Conservation (phyloP, 2,797 vertebrate genomes). For the Tenualosa thibaudeaui region DNA sequence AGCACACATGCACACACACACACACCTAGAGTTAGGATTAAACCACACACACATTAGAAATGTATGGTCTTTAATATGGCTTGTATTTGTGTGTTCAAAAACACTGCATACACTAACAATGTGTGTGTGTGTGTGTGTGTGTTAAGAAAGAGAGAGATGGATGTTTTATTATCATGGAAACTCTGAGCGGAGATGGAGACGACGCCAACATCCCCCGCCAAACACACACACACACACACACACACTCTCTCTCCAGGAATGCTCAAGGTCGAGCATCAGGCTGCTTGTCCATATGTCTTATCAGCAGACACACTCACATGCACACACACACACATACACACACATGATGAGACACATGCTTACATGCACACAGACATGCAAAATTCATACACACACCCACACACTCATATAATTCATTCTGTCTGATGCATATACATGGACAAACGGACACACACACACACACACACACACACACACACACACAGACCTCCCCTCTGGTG, state of each 20-base stretch:
- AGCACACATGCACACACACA: too few relatives aligned
- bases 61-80: too few relatives aligned
- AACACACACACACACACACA: not conserved
- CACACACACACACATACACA: constrained; percentile 8
- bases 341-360: not conserved
- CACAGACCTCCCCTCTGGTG: not conserved
- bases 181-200: constrained; percentile 10
- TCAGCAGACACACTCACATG: constrained; percentile 30
- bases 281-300: constrained; percentile 49
- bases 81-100: too few relatives aligned
- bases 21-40: too few relatives aligned
- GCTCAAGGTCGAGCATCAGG: constrained; percentile 45
- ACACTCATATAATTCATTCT: not conserved
- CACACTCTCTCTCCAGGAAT: constrained; percentile 29
- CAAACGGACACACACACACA: not conserved
- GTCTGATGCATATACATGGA: not conserved
- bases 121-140: too few relatives aligned
- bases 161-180: constrained; percentile 15
- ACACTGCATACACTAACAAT: too few relatives aligned
- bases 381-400: not conserved
- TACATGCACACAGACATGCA: not conserved
- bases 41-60: too few relatives aligned
- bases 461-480: not conserved
- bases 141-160: too few relatives aligned
- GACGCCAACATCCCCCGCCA: not conserved